These are phyloP conservation scores for Sorex maritimensis DNA, from an alignment of 2,797 vertebrate genomes.

Conservation along the genomic window DNA sequence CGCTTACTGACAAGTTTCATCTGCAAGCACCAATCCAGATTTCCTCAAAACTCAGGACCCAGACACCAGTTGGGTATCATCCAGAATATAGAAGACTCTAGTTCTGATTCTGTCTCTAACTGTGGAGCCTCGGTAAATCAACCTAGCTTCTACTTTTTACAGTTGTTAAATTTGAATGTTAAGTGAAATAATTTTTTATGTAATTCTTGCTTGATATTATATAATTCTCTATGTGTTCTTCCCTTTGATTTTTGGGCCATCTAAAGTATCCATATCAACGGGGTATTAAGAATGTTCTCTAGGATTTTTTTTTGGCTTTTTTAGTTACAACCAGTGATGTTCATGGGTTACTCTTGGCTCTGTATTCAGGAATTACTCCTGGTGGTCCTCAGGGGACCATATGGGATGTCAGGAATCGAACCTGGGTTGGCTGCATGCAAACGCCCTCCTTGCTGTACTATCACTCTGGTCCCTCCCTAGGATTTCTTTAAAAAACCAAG, in stretches of 20 bases:
- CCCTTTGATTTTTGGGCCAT: slow-evolving; percentile 21
- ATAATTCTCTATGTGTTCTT: slow-evolving; percentile 35
- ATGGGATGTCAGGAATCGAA: no score
- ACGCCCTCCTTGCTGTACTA: no score
- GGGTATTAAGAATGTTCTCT: slow-evolving; percentile 43
- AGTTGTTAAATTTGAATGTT: neutral
- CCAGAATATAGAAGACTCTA: neutral
- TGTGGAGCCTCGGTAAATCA: slow-evolving; percentile 1
- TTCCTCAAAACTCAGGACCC: slow-evolving; percentile 50
- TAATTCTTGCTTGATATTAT: neutral
- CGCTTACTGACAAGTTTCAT: slow-evolving; percentile 4
- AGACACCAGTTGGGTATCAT: neutral
- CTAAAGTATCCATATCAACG: slow-evolving; percentile 4
- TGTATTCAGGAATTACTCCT: no score
- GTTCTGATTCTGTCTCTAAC: slow-evolving; percentile 28
- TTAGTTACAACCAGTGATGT: no score
- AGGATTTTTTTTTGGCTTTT: slow-evolving; percentile 48
- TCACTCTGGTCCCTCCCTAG: neutral
- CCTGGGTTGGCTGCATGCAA: no score
- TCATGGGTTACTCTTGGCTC: no score
- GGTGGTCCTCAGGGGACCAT: no score
- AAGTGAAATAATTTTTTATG: slow-evolving; percentile 7
- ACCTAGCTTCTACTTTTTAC: slow-evolving; percentile 6
- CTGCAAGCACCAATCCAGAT: neutral
- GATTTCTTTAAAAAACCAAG: neutral